Conservation (phyloP, 1,140 invertebrate genomes). For the Platorchestia sp. region DNA sequence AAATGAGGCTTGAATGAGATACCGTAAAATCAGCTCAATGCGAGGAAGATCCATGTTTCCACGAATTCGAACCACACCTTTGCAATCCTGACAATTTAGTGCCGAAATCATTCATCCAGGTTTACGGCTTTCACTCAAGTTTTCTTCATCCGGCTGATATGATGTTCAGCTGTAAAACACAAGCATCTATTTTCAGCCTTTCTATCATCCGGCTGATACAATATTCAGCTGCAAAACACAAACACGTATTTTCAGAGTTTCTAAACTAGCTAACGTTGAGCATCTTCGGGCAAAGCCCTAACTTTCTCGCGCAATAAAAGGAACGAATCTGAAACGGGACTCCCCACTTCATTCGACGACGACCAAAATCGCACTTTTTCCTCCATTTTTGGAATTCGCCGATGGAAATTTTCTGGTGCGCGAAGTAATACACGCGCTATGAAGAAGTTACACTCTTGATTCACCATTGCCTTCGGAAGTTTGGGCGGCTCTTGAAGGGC, state of each 20-base stretch:
- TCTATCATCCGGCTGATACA: neutral
- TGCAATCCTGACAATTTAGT: too few relatives aligned
- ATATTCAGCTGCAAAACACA: neutral
- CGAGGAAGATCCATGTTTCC: too few relatives aligned
- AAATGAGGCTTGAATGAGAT: too few relatives aligned
- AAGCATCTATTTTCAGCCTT: neutral
- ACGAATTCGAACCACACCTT: too few relatives aligned
- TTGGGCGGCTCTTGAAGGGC: slow-evolving; percentile 15
- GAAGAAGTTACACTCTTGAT: slow-evolving; percentile 53
- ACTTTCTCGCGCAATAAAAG: slow-evolving; percentile 29
- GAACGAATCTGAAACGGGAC: slow-evolving; percentile 14
- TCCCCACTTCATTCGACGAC: slow-evolving; percentile 38
- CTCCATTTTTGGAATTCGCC: slow-evolving; percentile 38
- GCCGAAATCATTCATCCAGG: too few relatives aligned
- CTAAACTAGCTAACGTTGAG: neutral
- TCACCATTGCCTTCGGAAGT: slow-evolving; percentile 40
- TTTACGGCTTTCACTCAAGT: too few relatives aligned
- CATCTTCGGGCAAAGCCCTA: neutral
- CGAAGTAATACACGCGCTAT: slow-evolving; percentile 48
- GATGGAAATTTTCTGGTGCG: slow-evolving; percentile 48
- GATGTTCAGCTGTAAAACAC: neutral
- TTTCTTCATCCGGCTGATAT: too few relatives aligned
- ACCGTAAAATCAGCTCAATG: too few relatives aligned
- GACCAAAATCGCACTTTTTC: slow-evolving; percentile 19
- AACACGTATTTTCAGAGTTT: neutral